These are phyloP conservation scores for Pomacea maculata DNA, from an alignment of 1,140 invertebrate genomes.

Conservation along the genomic window DNA sequence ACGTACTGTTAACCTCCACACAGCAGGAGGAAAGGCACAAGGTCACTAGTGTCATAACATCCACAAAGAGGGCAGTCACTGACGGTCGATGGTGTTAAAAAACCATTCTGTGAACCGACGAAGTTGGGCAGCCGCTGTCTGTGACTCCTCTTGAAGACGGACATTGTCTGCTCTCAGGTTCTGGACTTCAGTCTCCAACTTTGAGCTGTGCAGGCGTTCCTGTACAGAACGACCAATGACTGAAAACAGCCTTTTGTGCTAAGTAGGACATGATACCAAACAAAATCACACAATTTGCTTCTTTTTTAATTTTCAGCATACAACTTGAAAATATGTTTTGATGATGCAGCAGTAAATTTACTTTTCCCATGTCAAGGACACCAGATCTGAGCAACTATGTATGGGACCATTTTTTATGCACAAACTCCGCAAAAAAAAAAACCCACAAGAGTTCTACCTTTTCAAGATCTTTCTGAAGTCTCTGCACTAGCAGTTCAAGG, in stretches of 20 bases:
- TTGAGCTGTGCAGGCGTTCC: slow-evolving; percentile 11
- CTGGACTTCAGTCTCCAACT: slow-evolving; percentile 69
- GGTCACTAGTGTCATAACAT: too few relatives aligned
- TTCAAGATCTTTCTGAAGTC: slow-evolving; percentile 59
- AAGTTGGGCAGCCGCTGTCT: slow-evolving; percentile 87
- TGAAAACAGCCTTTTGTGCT: too few relatives aligned
- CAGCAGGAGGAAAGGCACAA: too few relatives aligned
- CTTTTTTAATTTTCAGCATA: background rate
- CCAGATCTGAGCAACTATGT: too few relatives aligned
- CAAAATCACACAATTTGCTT: background rate
- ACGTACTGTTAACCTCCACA: too few relatives aligned
- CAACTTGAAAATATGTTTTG: background rate
- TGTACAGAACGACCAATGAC: background rate
- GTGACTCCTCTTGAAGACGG: slow-evolving; percentile 86
- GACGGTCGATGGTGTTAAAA: slow-evolving; percentile 82
- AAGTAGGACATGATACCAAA: background rate
- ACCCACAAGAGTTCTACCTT: slow-evolving; percentile 43
- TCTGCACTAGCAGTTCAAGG: slow-evolving; percentile 53
- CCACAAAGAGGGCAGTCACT: slow-evolving; percentile 42
- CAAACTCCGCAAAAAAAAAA: background rate
- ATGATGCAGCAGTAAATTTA: background rate
- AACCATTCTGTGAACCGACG: slow-evolving; percentile 94
- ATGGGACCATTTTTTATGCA: too few relatives aligned
- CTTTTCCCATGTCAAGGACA: background rate
- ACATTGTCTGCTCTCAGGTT: slow-evolving; percentile 85